A percentile compares a stretch with the other conserved stretches of the same genome.
Evolutionary conservation across 1,140 invertebrate species (phyloP).

Genomic region (Ips nitidus): DNA sequence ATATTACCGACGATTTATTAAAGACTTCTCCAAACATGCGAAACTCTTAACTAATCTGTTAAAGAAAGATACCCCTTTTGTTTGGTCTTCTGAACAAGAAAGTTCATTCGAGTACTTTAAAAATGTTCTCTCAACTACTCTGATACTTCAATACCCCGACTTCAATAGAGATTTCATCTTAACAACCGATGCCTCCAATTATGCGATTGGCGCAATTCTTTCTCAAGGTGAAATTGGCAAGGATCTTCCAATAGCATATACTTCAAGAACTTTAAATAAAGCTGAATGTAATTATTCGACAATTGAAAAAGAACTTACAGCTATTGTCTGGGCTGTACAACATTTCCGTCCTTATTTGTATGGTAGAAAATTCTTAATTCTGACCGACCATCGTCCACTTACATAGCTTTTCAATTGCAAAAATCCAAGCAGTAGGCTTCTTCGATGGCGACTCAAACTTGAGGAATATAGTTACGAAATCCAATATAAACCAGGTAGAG

Average conservation of each 20-base stretch:
- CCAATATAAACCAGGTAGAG: conserved; percentile 50
- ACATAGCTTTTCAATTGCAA: conserved; percentile 51
- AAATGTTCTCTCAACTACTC: conserved; percentile 48
- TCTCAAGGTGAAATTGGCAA: conserved; percentile 39
- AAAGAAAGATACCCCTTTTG: conserved; percentile 32
- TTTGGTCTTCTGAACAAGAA: conserved; percentile 28
- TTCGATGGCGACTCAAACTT: conserved; percentile 53
- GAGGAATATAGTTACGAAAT: conserved; percentile 55
- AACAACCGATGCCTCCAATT: conserved; percentile 51
- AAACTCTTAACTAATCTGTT: conserved; percentile 36
- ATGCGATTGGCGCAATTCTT: conserved; percentile 47
- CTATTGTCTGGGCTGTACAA: conserved; percentile 37
- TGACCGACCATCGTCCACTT: conserved; percentile 36
- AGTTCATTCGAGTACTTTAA: conserved; percentile 51
- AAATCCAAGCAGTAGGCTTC: conserved; percentile 51
- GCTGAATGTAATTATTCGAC: conserved; percentile 41
- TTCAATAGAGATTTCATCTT: no score
- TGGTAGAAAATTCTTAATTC: conserved; percentile 27
- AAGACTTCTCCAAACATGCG: conserved; percentile 48
- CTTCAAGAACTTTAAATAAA: conserved; percentile 42
- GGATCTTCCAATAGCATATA: conserved; percentile 44
- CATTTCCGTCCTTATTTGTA: conserved; percentile 28
- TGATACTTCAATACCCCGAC: conserved; percentile 51
- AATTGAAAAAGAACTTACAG: conserved; percentile 47
- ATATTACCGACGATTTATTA: no score